phyloP scores from a whole-genome alignment of 1,140 invertebrate genomes.

The Hyles vespertilio region DNA sequence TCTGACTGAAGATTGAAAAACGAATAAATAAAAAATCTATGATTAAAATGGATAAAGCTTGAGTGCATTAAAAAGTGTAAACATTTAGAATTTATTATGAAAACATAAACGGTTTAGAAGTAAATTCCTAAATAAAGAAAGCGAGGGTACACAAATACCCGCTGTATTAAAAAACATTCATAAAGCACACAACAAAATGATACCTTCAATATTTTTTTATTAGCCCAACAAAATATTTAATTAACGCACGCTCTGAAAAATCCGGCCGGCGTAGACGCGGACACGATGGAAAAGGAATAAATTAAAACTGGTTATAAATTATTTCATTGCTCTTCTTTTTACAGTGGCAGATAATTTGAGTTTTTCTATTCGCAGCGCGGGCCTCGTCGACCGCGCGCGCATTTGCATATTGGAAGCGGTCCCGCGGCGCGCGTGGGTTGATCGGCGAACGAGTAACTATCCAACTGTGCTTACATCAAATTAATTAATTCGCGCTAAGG shows the following conservation, averaged over 20 bases:
- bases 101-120: too few relatives aligned
- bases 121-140: too few relatives aligned
- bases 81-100: too few relatives aligned
- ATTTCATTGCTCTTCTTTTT: constrained; percentile 18
- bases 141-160: too few relatives aligned
- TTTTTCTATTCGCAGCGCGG: constrained; percentile 16
- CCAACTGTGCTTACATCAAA: constrained; percentile 44
- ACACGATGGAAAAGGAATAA: constrained; percentile 16
- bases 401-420: constrained; percentile 21
- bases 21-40: too few relatives aligned
- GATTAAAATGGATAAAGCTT: too few relatives aligned
- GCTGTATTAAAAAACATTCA: too few relatives aligned
- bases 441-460: constrained; percentile 19
- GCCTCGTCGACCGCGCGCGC: constrained; percentile 13
- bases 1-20: too few relatives aligned
- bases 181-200: too few relatives aligned
- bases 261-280: constrained; percentile 2
- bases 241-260: constrained; percentile 5
- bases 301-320: constrained; percentile 22
- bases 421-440: constrained; percentile 17
- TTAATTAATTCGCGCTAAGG: constrained; percentile 35
- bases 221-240: constrained; percentile 5
- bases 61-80: too few relatives aligned
- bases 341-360: constrained; percentile 15
- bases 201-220: too few relatives aligned